These are phyloP conservation scores for Pteropus alecto DNA, from an alignment of 2,113 vertebrate species.

Conservation along the genomic window DNA sequence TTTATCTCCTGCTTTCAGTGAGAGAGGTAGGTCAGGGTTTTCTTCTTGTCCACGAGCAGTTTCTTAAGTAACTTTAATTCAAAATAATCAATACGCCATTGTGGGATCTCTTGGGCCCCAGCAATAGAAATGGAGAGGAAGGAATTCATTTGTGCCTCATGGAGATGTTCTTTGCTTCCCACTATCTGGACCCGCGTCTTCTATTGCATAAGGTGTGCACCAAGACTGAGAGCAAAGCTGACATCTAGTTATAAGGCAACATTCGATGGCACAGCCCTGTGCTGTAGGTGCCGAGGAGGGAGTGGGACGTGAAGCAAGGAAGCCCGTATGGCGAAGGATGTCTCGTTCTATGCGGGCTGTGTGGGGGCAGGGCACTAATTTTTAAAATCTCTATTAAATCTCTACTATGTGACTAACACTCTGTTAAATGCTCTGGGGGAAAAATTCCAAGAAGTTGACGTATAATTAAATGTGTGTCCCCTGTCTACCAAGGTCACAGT, in stretches of 20 bases:
- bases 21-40: not conserved
- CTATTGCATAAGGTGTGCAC: not conserved
- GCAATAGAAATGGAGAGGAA: not conserved
- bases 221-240: not conserved
- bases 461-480: not conserved
- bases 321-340: not conserved
- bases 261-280: accelerated
- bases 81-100: not conserved
- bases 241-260: not conserved
- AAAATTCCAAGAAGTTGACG: not conserved
- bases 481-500: not conserved
- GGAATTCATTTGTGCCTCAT: not conserved
- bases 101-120: not conserved
- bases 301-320: not conserved
- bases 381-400: not conserved
- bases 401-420: not conserved
- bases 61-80: not conserved
- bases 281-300: not conserved
- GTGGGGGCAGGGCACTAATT: not conserved
- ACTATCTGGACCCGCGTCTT: not conserved
- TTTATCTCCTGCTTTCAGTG: not conserved
- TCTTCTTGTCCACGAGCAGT: not conserved
- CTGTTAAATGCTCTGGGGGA: not conserved
- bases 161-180: not conserved
- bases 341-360: not conserved